A percentile compares a stretch with the other conserved stretches of the same genome.
phyloP scores from a whole-genome alignment of 1,140 invertebrate species.

The Zaprionus gabonicus region DNA sequence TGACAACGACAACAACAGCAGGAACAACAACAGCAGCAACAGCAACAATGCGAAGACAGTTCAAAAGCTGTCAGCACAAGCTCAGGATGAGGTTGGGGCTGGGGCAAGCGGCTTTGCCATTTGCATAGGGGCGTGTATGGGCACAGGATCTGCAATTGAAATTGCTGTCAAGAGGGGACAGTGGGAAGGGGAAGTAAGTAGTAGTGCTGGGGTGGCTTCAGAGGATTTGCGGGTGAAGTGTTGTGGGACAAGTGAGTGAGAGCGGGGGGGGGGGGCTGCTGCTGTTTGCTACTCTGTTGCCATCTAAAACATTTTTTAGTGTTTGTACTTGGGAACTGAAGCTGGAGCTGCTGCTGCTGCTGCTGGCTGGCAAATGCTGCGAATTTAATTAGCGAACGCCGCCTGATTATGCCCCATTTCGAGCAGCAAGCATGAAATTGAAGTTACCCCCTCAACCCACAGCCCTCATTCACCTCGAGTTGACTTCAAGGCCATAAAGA shows the following conservation, averaged over 20 bases:
- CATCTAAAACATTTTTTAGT: constrained; percentile 78
- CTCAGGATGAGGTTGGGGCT: constrained; percentile 8
- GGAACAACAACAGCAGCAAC: constrained; percentile 56
- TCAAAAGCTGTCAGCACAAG: constrained; percentile 31
- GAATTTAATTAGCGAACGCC: constrained; percentile 81
- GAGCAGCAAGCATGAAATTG: constrained; percentile 65
- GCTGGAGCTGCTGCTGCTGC: background rate
- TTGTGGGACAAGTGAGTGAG: background rate
- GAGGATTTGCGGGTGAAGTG: background rate
- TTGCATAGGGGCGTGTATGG: constrained; percentile 76
- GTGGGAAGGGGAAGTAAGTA: background rate
- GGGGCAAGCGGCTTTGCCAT: constrained; percentile 42
- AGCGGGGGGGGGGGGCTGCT: background rate
- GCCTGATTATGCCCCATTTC: constrained; percentile 63
- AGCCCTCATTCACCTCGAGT: background rate
- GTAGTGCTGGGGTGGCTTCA: too few species aligned
- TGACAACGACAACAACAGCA: constrained; percentile 59
- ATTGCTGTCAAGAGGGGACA: constrained; percentile 26
- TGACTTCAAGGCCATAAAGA: constrained; percentile 23
- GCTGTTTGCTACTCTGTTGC: constrained; percentile 19
- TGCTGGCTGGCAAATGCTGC: constrained; percentile 62
- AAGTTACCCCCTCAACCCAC: constrained; percentile 34
- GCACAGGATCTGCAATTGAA: constrained; percentile 73
- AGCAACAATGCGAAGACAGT: constrained; percentile 30
- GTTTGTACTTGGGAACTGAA: constrained; percentile 48